Base-by-base conservation (phyloP, 64 coral and sea anemone species). In the Montipora sp. region DNA sequence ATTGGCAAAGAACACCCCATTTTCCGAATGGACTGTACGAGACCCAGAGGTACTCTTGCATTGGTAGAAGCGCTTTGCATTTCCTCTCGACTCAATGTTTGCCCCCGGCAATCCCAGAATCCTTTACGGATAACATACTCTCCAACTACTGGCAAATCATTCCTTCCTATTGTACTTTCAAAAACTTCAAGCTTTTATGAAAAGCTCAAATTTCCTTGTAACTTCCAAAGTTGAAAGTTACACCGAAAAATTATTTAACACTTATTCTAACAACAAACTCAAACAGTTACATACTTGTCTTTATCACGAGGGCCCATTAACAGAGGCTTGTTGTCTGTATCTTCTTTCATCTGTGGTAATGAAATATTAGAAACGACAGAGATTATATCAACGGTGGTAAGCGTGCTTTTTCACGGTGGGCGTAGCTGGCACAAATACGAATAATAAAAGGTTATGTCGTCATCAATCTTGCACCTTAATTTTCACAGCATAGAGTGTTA, bases 241-340 rank as follows among this genome's bases (percentile, higher is more conserved):
- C 53, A 4, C 10, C 53, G 5, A 8, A 57, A 57, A 57, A 11
- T 57, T 0, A 50, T 57, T 57, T 57, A 57, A 57, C 53, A 11
- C 66, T 87, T 87, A 73, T 47, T 87, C 60, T 87, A 87, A 87
- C 83, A 73, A 73, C 83, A 87, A 87, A 65, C 19, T 87, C 83
- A 87, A 87, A 87, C 65, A 87, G 83, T 87, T 87, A 87, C 84
- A 47, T 87, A 87, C 67, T 74, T 87, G 84, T 87, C 84, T 73
- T 87, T 87, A 87, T 87, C 73, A 57, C 53, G 6, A 57, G 53
- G 53, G 6, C 53, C 10, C 84, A 87, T 87, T 87, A 87, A 87
- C 65, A 87, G 84, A 75, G 65, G 67, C 84, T 73, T 87, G 84
- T 87, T 55, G 48, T 87, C 67, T 87, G 66, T 87, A 72, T 87